Percentiles rank a stretch among this genome's conserved stretches.
phyloP scores from a whole-genome alignment of 2,888 invertebrate genomes.

The Phoenoteleia sp. region DNA sequence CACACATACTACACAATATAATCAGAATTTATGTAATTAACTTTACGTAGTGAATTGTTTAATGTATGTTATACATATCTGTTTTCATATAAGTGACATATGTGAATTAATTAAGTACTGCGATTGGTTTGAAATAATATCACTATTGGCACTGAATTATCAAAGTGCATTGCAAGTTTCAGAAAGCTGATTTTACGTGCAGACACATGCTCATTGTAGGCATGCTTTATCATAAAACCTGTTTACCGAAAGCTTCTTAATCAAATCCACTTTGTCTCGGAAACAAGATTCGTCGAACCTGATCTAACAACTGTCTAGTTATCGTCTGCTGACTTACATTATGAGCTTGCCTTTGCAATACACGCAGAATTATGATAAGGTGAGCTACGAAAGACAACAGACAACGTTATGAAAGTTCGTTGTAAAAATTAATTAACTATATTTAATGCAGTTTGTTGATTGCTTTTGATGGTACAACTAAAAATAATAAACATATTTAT shows the following conservation, averaged over 20 bases:
- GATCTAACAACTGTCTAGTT: constrained; percentile 41
- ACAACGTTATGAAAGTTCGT: not conserved
- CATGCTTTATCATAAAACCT: constrained; percentile 76
- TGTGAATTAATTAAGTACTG: constrained; percentile 2
- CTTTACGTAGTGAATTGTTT: too few relatives aligned
- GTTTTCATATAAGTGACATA: too few relatives aligned
- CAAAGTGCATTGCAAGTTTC: constrained; percentile 22
- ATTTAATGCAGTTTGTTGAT: too few relatives aligned
- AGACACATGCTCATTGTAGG: constrained; percentile 31
- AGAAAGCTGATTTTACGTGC: constrained; percentile 14
- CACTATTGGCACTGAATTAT: constrained; percentile 31
- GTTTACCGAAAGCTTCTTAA: constrained; percentile 75
- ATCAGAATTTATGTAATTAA: too few relatives aligned
- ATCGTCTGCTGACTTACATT: too few relatives aligned
- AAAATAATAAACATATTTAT: too few relatives aligned
- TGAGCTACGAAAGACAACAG: not conserved
- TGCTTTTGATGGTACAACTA: too few relatives aligned
- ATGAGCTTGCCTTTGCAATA: not conserved
- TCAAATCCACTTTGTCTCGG: constrained; percentile 75
- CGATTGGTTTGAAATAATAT: not conserved
- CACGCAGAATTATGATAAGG: constrained; percentile 11
- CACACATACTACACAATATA: too few relatives aligned
- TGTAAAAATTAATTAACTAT: too few relatives aligned
- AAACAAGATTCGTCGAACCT: constrained; percentile 60
- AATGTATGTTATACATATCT: too few relatives aligned